phyloP scores from a whole-genome alignment of 2,888 invertebrate species.

The Dyspetes luteomarginatus region DNA sequence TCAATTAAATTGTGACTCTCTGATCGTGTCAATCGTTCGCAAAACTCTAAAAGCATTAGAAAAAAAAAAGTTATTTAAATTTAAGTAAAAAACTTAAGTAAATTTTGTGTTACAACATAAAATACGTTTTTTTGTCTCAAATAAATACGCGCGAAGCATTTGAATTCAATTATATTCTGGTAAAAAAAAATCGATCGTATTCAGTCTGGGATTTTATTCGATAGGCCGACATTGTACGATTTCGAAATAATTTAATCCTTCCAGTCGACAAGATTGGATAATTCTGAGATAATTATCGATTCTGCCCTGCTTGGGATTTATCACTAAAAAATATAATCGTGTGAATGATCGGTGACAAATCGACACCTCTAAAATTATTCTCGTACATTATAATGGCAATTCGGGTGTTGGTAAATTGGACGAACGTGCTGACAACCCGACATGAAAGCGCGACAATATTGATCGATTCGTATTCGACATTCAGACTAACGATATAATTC shows the following conservation, averaged over 20 bases:
- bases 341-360: slow-evolving; percentile 60
- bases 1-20: too few species aligned
- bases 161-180: not conserved
- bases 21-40: too few species aligned
- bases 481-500: slow-evolving; percentile 55
- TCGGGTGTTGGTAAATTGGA: slow-evolving; percentile 8
- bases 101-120: too few species aligned
- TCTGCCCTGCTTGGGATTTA: slow-evolving; percentile 6
- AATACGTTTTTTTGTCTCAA: too few species aligned
- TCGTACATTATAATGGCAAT: not conserved
- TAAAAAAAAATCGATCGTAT: not conserved
- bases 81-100: too few species aligned
- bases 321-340: slow-evolving; percentile 45
- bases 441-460: slow-evolving; percentile 53
- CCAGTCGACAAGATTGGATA: not conserved
- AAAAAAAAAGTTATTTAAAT: not conserved
- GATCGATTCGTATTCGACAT: slow-evolving; percentile 48
- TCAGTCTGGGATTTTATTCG: too few species aligned
- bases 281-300: slow-evolving; percentile 34
- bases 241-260: slow-evolving; percentile 29
- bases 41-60: too few species aligned
- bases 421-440: slow-evolving; percentile 55
- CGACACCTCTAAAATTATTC: slow-evolving; percentile 60
- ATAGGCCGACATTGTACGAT: too few species aligned
- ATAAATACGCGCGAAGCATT: not conserved